A percentile compares a stretch with the other conserved stretches of the same genome.
Conservation (phyloP, 2,888 invertebrate species). For the Perizoma flavofasciatum region DNA sequence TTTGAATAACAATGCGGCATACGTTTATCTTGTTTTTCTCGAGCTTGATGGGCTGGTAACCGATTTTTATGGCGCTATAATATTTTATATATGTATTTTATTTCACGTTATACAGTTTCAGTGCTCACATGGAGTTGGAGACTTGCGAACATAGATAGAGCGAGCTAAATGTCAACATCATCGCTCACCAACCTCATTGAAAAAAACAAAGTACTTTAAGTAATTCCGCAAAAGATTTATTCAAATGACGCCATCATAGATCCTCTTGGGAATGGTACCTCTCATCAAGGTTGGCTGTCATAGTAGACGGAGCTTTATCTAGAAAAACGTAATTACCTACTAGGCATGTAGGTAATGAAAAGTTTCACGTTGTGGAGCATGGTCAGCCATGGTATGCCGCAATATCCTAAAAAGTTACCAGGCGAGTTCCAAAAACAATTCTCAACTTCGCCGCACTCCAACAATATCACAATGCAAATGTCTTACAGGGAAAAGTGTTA, state of each 20-base stretch:
- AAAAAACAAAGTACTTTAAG: not conserved
- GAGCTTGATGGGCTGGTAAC: constrained; percentile 2
- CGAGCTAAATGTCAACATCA: not conserved
- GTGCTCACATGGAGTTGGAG: not conserved
- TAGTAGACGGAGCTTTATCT: too few species aligned
- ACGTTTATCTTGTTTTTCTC: constrained; percentile 52
- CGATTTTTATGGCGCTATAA: constrained; percentile 7
- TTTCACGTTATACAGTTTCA: not conserved
- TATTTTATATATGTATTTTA: too few species aligned
- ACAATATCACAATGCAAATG: constrained; percentile 19
- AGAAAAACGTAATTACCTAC: too few species aligned
- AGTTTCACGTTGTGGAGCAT: too few species aligned
- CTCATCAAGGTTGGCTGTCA: too few species aligned
- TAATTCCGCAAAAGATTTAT: too few species aligned
- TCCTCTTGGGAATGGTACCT: too few species aligned
- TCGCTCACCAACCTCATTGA: not conserved
- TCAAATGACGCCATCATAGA: too few species aligned
- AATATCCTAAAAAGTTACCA: constrained; percentile 7
- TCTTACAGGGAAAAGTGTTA: constrained; percentile 22
- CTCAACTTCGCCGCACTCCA: constrained; percentile 19
- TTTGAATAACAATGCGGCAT: constrained; percentile 66
- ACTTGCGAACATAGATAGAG: not conserved
- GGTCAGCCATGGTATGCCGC: not conserved
- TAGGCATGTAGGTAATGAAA: too few species aligned
- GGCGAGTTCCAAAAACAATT: constrained; percentile 17